These are phyloP conservation scores for Lochmaea crataegi DNA, from an alignment of 2,888 invertebrate species.

Conservation along the genomic window DNA sequence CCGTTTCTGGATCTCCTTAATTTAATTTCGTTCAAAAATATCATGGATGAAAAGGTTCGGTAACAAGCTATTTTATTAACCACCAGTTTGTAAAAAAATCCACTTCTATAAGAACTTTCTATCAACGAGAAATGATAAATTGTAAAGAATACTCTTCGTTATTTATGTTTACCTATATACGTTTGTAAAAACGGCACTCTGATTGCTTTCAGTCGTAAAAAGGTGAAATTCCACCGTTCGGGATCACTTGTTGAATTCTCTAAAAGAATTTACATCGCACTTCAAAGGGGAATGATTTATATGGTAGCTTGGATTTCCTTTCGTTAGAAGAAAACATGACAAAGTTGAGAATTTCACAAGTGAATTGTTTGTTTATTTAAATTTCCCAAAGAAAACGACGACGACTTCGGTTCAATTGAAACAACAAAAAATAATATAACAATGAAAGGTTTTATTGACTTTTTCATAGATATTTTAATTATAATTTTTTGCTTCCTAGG, in stretches of 20 bases:
- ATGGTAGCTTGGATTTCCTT: constrained; percentile 21
- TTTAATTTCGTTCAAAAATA: too few relatives aligned
- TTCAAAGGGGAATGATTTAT: constrained; percentile 22
- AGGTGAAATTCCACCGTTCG: background rate
- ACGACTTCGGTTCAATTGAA: too few relatives aligned
- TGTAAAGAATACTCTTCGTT: background rate
- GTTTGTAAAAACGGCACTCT: constrained; percentile 12
- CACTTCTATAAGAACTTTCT: too few relatives aligned
- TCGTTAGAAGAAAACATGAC: background rate
- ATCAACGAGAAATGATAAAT: background rate
- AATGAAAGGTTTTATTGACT: too few relatives aligned
- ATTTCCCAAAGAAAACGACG: background rate
- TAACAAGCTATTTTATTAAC: too few relatives aligned
- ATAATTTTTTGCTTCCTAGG: too few relatives aligned
- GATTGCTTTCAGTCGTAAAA: constrained; percentile 21
- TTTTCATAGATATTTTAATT: too few relatives aligned
- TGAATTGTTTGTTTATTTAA: constrained; percentile 13
- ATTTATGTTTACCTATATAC: constrained; percentile 18
- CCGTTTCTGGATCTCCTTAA: too few relatives aligned
- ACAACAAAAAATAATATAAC: too few relatives aligned
- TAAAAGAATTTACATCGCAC: constrained; percentile 24
- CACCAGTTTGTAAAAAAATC: too few relatives aligned
- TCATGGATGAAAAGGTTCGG: too few relatives aligned
- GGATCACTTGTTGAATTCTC: constrained; percentile 26
- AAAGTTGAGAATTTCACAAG: constrained; percentile 18